Conservation (phyloP, 2,888 invertebrate species). For the Teleiodes luculella region DNA sequence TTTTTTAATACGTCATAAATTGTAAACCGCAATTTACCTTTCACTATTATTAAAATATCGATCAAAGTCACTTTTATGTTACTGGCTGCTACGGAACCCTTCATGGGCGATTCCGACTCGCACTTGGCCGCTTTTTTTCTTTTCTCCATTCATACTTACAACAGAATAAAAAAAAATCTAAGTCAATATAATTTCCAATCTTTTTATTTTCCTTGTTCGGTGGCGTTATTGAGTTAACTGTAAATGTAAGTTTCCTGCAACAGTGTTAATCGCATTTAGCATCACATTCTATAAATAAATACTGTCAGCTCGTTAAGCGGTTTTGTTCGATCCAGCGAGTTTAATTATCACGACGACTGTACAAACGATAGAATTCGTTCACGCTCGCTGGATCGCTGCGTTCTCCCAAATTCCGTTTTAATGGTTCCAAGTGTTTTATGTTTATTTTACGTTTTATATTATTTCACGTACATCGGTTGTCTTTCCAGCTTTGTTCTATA, state of each 20-base stretch:
- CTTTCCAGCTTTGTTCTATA: neutral
- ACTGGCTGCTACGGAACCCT: too few species aligned
- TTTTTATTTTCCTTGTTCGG: too few species aligned
- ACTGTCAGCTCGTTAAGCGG: constrained; percentile 32
- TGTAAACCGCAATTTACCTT: too few species aligned
- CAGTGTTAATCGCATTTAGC: neutral
- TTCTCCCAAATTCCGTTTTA: neutral
- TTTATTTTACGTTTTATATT: neutral
- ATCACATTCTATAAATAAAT: neutral
- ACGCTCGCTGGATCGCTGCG: constrained; percentile 11
- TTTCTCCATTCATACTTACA: too few species aligned
- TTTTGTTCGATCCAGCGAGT: constrained; percentile 30
- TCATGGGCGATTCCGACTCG: too few species aligned
- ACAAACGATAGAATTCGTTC: constrained; percentile 19
- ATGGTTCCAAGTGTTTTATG: neutral
- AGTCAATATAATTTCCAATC: too few species aligned
- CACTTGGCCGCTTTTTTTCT: too few species aligned
- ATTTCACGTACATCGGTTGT: neutral
- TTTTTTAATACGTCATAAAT: too few species aligned
- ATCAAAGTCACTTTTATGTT: too few species aligned
- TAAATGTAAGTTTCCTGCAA: neutral
- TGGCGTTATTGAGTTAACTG: neutral
- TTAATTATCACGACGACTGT: constrained; percentile 39
- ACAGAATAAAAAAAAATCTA: too few species aligned
- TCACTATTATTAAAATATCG: too few species aligned